Base-by-base conservation (phyloP, 2,888 invertebrate genomes). In the Dione vanillae region DNA sequence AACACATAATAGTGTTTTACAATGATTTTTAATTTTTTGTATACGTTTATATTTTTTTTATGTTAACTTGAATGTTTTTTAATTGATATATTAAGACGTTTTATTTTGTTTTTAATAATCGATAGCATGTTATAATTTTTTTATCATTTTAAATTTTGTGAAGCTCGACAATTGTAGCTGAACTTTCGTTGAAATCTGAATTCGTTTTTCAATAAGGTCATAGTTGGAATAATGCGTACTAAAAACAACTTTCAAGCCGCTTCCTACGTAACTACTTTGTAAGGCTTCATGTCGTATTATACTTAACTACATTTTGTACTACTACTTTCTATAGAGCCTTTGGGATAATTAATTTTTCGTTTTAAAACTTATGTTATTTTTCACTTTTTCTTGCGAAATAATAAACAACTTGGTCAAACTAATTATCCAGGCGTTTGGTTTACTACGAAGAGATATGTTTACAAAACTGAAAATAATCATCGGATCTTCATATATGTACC, bases 221-320 rank as follows among this genome's bases (percentile, higher is more conserved):
- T 59, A 19, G 20, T 59, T 20, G 16, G 19, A 59, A 61, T 49
- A 47, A 19, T 14, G 49, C 12, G 45, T 16, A 27, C 37, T 65
- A 49, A 49, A 49, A 58, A 67, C 70, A 74, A 74, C 66, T 74
- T 71, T 72, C 74, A 72, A 72, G 70, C 54, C 62, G 65, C 72
- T 74, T 72, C 75, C 74, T 74, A 79, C 77, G 78, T 78, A 78
- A 79, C 65, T 65, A 73, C 75, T 78, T 64, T 74, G 74, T 84
- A 84, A 64, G 86, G 85, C 80, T 86, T 88, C 85, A 72, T 80
- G 73, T 75, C 20, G 19, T 27, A 27, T n/a, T 61, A 45, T 59
- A 45, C 27, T 45, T 16, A 47, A 37, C 47, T 45, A 27, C 45
- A 61, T 61, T 61, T 61, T 27, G 45, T 61, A 27, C n/a, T n/a